These are phyloP conservation scores for Scartelaos histophorus DNA, from an alignment of 2,113 vertebrate species.

Conservation along the genomic window DNA sequence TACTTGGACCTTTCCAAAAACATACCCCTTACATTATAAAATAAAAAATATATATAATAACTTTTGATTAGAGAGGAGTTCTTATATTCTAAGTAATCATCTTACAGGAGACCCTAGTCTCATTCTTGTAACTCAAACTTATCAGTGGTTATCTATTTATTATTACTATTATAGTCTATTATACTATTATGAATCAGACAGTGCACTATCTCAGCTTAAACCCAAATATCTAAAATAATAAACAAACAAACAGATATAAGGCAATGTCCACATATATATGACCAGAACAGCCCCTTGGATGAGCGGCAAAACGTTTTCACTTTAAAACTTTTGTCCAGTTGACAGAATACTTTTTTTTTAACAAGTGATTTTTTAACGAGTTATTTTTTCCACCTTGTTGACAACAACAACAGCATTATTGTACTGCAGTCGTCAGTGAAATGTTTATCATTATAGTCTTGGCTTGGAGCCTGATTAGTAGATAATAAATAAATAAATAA, in stretches of 20 bases:
- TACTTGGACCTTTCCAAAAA: background rate
- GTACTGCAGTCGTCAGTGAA: background rate
- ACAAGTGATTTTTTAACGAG: too few species aligned
- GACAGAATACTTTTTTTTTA: background rate
- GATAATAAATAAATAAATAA: conserved; percentile 5
- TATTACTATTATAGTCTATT: background rate
- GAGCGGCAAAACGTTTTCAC: too few species aligned
- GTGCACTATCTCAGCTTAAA: background rate
- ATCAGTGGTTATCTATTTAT: background rate
- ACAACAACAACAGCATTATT: background rate
- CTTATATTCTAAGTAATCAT: background rate
- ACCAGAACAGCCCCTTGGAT: too few species aligned
- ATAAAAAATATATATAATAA: background rate
- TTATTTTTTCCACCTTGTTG: too few species aligned
- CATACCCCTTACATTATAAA: background rate
- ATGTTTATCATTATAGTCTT: background rate
- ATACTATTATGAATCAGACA: background rate
- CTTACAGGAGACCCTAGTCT: background rate
- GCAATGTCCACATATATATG: too few species aligned
- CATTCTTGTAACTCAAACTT: background rate
- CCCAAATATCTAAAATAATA: background rate
- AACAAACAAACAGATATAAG: background rate
- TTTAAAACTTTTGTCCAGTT: too few species aligned
- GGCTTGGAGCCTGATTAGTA: conserved; percentile 5
- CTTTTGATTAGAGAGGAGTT: background rate